phyloP scores from a whole-genome alignment of 1,140 invertebrate species.

The Drosophila burlai region DNA sequence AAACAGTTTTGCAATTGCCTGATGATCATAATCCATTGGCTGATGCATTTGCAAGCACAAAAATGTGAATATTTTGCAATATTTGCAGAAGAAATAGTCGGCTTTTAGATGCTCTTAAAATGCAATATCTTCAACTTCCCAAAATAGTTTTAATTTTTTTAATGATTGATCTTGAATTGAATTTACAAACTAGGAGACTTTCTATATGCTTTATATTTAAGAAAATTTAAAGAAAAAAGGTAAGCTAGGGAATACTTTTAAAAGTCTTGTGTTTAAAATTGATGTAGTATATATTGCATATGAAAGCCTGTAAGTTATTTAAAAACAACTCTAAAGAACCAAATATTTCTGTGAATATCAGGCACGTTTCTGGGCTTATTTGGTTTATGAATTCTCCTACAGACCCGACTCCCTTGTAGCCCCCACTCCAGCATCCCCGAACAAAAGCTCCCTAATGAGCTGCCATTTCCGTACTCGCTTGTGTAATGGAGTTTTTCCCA shows the following conservation, averaged over 20 bases:
- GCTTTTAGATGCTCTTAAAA: constrained; percentile 4
- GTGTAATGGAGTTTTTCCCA: constrained; percentile 35
- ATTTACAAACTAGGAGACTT: too few species aligned
- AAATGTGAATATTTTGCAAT: constrained; percentile 18
- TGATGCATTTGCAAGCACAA: constrained; percentile 38
- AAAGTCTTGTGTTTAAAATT: neutral
- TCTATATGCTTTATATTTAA: neutral
- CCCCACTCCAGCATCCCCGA: neutral
- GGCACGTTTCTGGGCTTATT: constrained; percentile 18
- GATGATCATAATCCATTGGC: constrained; percentile 47
- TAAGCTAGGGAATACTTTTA: neutral
- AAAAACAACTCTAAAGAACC: too few species aligned
- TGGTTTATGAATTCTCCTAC: constrained; percentile 2
- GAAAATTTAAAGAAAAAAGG: too few species aligned
- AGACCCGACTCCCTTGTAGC: neutral
- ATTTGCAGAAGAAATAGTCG: neutral
- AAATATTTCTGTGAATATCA: neutral
- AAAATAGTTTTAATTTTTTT: neutral
- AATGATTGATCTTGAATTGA: neutral
- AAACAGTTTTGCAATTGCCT: constrained; percentile 48
- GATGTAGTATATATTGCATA: neutral
- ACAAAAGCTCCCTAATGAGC: constrained; percentile 32
- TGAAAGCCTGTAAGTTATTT: neutral
- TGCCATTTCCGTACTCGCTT: constrained; percentile 27
- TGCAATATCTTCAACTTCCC: neutral